Base-by-base conservation (phyloP, 2,888 invertebrate species). In the Merodon equestris region DNA sequence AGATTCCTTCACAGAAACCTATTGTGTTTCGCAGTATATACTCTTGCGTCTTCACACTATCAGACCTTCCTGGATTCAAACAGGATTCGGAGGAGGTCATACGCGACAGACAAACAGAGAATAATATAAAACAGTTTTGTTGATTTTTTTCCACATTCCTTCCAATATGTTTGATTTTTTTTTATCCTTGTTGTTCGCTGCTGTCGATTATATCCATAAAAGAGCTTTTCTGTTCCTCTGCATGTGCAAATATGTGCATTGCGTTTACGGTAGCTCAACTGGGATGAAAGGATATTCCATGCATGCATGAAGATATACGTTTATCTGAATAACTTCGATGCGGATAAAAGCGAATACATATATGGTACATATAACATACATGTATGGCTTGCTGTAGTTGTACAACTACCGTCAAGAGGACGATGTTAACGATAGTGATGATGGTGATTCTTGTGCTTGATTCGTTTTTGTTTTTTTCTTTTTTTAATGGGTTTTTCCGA, bases 91-190 rank as follows among this genome's bases (percentile, higher is more conserved):
- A n/a, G 12, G 5, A 64, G 77, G 67, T 73, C 73, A 67, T 68
- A 77, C 61, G 61, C 73, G 67, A 27, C 77, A 61, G 66, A 67
- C 61, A 72, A 72, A 66, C 72, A 66, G 76, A 76, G 66, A 56
- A 57, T 54, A 64, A 70, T 64, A 75, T 70, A 75, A n/a, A n/a
- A n/a, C n/a, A n/a, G n/a, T n/a, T n/a, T n/a, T n/a, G n/a, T n/a
- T n/a, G n/a, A n/a, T n/a, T n/a, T n/a, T n/a, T 7, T 27, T 4
- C 27, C 2, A 27, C 27, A 27, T 27, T 27, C 2, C 27, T 7
- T 4, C 7, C 27, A 2, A 27, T 7, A 27, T 7, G 7, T 27
- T 27, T 27, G 27, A n/a, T 27, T 27, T 2, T 7, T 27, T 27
- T 27, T 27, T 27, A 27, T 27, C n/a, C n/a, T n/a, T n/a, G n/a